These are phyloP conservation scores for Phoxinus phoxinus DNA, from an alignment of 2,113 vertebrate species.

Conservation along the genomic window DNA sequence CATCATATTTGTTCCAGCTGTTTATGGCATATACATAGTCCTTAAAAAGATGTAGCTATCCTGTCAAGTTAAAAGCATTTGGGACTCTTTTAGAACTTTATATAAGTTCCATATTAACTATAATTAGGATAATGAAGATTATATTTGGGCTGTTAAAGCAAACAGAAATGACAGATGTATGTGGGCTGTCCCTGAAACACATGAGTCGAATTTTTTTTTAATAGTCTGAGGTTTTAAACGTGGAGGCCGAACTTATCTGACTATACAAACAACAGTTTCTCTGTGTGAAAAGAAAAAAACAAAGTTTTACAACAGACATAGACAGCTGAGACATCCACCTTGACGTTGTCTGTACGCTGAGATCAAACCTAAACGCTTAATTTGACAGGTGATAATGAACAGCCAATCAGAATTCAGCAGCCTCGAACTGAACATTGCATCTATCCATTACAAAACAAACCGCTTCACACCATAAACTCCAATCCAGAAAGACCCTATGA, in stretches of 20 bases:
- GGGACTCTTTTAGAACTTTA: not conserved
- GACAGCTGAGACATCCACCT: not conserved
- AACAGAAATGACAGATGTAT: not conserved
- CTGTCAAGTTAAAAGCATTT: not conserved
- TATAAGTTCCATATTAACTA: not conserved
- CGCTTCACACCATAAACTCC: not conserved
- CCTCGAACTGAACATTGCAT: not conserved
- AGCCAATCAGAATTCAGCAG: conserved; percentile 27
- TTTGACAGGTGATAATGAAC: conserved; percentile 28
- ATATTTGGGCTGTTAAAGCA: not conserved
- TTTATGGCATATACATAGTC: not conserved
- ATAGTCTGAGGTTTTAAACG: not conserved
- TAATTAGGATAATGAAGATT: not conserved
- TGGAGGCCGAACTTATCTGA: not conserved
- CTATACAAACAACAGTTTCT: not conserved
- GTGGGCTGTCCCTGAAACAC: conserved; percentile 12
- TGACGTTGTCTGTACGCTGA: not conserved
- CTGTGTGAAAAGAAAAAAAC: not conserved
- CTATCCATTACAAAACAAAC: not conserved
- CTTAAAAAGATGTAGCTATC: not conserved
- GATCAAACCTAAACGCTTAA: conserved; percentile 20
- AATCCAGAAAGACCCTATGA: not conserved
- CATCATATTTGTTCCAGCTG: not conserved
- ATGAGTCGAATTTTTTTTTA: not conserved
- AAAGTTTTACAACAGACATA: not conserved